Base-by-base conservation (phyloP, 2,113 vertebrate genomes). In the Alethe diademata region DNA sequence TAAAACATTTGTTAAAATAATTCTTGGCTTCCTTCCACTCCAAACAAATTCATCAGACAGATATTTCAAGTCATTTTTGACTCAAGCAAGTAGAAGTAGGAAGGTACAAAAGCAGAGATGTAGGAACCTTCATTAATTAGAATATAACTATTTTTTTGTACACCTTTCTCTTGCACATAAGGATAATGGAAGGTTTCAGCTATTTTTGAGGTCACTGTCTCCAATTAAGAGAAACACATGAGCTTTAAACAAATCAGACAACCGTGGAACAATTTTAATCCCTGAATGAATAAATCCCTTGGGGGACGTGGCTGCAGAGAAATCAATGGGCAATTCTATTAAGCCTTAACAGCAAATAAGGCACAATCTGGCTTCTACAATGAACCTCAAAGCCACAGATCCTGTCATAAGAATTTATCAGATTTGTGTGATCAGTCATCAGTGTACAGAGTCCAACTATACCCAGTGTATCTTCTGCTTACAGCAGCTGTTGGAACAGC, bases 21-120 rank as follows among this genome's bases (percentile, higher is more conserved):
- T 97, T 97, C 97, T 96, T 96, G 97, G 97, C 91, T 97, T 94
- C 71, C 85, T 97, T 97, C 97, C 97, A 97, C 82, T 95, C 19
- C 79, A 90, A 96, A 96, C 95, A 94, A 96, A 86, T 94, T 96
- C 83, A 97, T 92, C 74, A 62, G 33, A 60, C 94, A 86, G 88
- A 93, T 79, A 95, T 57, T 94, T 96, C 96, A 94, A 97, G 84
- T 97, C 20, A 76, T 73, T 93, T 86, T 88, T 79, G 28, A 92
- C 70, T 66, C 50, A 67, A 94, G 84, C 18, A 67, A 53, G 81
- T 66, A 86, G 91, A 91, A 88, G 35, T 61, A 71, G 50, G 29
- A 50, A 76, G 47, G 74, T 92, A 89, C 17, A 73, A 90, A 95
- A 84, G 53, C 5, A 86, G 51, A 58, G 38, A 82, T 47, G 31